Evolutionary conservation across 2,797 vertebrate genomes (phyloP).

Genomic region (Smutsia temminckii): DNA sequence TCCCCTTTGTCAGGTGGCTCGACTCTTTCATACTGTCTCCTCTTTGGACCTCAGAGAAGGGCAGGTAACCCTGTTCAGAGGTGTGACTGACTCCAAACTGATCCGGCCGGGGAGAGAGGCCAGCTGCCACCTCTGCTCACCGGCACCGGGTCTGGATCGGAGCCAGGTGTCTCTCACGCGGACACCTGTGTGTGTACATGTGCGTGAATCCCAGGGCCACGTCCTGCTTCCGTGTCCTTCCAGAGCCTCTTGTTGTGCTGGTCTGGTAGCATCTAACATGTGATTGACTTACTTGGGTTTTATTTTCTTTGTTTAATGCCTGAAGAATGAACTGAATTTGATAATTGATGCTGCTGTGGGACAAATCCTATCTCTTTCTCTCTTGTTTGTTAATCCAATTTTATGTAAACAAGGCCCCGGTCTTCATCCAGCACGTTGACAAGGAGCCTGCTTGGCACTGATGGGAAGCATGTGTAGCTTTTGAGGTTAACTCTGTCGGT

Average conservation of each 20-base stretch:
- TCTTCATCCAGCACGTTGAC: neutral
- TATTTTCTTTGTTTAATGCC: slow-evolving; percentile 46
- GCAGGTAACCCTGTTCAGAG: slow-evolving; percentile 87
- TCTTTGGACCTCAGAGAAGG: slow-evolving; percentile 86
- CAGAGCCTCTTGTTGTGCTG: slow-evolving; percentile 61
- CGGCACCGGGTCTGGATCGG: slow-evolving; percentile 41
- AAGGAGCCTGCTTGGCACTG: neutral
- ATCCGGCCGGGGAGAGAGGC: slow-evolving; percentile 47
- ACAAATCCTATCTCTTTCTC: slow-evolving; percentile 47
- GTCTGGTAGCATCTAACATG: slow-evolving; percentile 54
- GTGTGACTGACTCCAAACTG: slow-evolving; percentile 80
- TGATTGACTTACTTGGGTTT: slow-evolving; percentile 44
- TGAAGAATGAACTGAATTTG: slow-evolving; percentile 62
- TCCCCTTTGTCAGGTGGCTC: slow-evolving; percentile 86
- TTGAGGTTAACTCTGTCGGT: neutral
- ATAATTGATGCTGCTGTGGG: slow-evolving; percentile 32
- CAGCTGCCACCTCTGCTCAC: neutral
- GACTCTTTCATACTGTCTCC: slow-evolving; percentile 85
- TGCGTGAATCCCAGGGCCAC: slow-evolving; percentile 53
- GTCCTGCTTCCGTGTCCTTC: slow-evolving; percentile 37
- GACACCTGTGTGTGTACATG: slow-evolving; percentile 57
- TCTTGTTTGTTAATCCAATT: slow-evolving; percentile 31
- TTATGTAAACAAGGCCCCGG: neutral
- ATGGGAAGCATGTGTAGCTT: neutral
- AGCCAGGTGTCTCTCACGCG: slow-evolving; percentile 42